phyloP scores from a whole-genome alignment of 2,888 invertebrate species.

The Drosophila mulleri region DNA sequence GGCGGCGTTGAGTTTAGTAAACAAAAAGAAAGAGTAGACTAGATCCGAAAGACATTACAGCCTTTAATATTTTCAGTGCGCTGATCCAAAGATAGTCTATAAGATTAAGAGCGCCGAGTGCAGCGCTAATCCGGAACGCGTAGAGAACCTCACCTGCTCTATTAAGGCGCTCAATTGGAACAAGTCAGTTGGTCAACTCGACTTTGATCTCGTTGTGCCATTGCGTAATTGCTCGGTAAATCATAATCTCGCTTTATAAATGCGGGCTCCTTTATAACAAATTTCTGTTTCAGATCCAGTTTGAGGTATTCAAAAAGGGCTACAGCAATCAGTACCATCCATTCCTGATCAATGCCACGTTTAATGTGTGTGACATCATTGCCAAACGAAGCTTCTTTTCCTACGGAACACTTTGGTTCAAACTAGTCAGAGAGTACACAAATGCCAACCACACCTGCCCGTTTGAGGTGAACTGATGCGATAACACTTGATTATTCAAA shows the following conservation, averaged over 20 bases:
- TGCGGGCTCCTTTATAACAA: background rate
- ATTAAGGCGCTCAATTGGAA: slow-evolving; percentile 55
- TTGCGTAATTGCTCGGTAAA: slow-evolving; percentile 42
- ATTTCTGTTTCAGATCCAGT: background rate
- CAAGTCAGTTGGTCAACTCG: slow-evolving; percentile 34
- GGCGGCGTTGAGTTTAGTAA: background rate
- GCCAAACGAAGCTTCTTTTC: slow-evolving; percentile 29
- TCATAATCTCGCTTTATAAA: background rate
- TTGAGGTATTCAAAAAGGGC: slow-evolving; percentile 37
- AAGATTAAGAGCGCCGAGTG: slow-evolving; percentile 51
- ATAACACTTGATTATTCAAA: background rate
- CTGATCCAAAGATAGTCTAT: slow-evolving; percentile 23
- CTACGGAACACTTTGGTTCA: slow-evolving; percentile 23
- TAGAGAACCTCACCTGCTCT: slow-evolving; percentile 31
- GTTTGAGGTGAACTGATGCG: background rate
- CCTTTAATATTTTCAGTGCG: slow-evolving; percentile 13
- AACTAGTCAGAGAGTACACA: background rate
- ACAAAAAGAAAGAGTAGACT: background rate
- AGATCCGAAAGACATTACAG: background rate
- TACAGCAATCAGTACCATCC: slow-evolving; percentile 54
- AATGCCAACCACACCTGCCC: slow-evolving; percentile 1
- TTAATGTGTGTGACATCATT: slow-evolving; percentile 51
- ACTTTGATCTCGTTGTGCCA: slow-evolving; percentile 21
- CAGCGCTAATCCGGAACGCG: background rate
- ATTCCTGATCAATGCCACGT: slow-evolving; percentile 35